phyloP scores from a whole-genome alignment of 2,888 invertebrate species.

The Lepidochrysops patricia region DNA sequence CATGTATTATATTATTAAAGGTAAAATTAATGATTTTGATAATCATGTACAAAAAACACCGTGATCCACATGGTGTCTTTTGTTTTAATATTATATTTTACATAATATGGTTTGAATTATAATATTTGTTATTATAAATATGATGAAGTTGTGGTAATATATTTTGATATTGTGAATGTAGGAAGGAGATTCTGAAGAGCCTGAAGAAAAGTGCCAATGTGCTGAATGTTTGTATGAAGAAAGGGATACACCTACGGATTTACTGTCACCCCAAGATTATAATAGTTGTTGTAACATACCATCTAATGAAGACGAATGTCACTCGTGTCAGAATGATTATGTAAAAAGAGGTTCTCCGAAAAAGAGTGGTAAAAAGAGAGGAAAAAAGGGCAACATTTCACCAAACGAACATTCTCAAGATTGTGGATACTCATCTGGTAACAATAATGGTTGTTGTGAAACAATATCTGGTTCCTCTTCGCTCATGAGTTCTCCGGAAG shows the following conservation, averaged over 20 bases:
- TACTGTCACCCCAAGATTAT: slow-evolving; percentile 52
- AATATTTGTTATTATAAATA: no score
- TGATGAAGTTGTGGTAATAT: background rate
- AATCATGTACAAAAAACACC: no score
- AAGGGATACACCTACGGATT: slow-evolving; percentile 57
- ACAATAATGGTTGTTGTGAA: slow-evolving; percentile 81
- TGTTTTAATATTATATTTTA: background rate
- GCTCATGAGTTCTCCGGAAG: slow-evolving; percentile 88
- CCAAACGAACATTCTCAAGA: slow-evolving; percentile 84
- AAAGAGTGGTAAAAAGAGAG: slow-evolving; percentile 47
- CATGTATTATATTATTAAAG: background rate
- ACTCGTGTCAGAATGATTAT: slow-evolving; percentile 69
- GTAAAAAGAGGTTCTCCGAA: slow-evolving; percentile 52
- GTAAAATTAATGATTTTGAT: no score
- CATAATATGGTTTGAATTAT: background rate
- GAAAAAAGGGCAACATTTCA: slow-evolving; percentile 74
- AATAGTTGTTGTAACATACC: slow-evolving; percentile 46
- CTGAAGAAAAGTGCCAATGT: slow-evolving; percentile 67
- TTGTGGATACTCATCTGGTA: slow-evolving; percentile 91
- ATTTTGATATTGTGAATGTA: slow-evolving; percentile 22
- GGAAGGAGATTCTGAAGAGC: slow-evolving; percentile 66
- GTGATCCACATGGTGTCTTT: no score
- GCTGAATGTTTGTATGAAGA: slow-evolving; percentile 63
- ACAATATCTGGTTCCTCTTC: slow-evolving; percentile 83
- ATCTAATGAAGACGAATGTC: slow-evolving; percentile 48